Conservation (phyloP, 23 tunicate species). For the Styela clava region DNA sequence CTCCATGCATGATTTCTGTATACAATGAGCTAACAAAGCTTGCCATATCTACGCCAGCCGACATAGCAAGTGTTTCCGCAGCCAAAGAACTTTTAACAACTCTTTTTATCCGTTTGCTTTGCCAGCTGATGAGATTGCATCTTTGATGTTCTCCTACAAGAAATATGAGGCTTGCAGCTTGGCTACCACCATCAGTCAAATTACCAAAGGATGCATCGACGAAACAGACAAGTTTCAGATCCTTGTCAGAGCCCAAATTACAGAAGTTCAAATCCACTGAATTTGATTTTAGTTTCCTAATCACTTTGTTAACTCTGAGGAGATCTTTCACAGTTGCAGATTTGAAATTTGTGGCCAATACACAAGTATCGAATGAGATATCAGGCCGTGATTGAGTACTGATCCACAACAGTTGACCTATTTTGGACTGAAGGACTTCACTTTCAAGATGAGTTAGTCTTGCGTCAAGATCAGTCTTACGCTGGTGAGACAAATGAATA, state of each 20-base stretch:
- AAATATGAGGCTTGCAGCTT: constrained; percentile 1
- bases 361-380: constrained; percentile 4
- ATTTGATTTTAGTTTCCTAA: no score
- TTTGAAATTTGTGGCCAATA: no score
- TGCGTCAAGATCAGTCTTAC: no score
- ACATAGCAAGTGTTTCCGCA: no score
- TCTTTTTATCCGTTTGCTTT: no score
- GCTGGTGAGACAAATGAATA: neutral
- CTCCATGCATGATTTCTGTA: no score
- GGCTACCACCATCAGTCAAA: no score
- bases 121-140: no score
- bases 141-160: neutral
- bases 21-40: neutral
- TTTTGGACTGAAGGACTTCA: neutral
- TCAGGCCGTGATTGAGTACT: constrained; percentile 35
- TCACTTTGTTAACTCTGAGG: no score
- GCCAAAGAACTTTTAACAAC: constrained; percentile 31
- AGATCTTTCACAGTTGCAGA: constrained; percentile 15
- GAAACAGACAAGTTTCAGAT: constrained; percentile 14
- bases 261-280: neutral
- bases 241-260: neutral
- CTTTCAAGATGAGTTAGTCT: no score
- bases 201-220: constrained; percentile 33
- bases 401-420: no score
- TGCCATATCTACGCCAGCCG: constrained; percentile 1